Percentiles rank a stretch among this genome's conserved stretches.
phyloP scores from a whole-genome alignment of 2,888 invertebrate genomes.

The Heliconius aoede region DNA sequence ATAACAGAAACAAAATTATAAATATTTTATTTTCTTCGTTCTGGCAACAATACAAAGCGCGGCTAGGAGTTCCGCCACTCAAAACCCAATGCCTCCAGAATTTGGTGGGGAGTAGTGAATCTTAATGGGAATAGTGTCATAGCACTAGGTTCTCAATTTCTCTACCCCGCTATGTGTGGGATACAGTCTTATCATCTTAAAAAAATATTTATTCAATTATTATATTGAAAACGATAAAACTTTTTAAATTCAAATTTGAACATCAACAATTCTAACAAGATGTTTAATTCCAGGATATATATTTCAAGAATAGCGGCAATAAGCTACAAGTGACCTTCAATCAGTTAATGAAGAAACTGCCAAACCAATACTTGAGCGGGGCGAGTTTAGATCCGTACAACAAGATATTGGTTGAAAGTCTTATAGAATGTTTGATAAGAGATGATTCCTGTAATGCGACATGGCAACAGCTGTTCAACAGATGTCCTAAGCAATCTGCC shows the following conservation, averaged over 20 bases:
- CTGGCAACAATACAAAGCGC: no score
- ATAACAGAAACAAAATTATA: no score
- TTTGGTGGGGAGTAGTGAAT: no score
- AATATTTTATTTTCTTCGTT: no score
- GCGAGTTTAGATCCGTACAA: conserved; percentile 74
- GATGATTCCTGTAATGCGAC: conserved; percentile 86
- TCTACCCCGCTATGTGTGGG: no score
- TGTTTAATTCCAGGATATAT: conserved; percentile 69
- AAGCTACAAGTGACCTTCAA: conserved; percentile 84
- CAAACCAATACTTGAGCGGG: conserved; percentile 76
- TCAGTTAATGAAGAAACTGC: conserved; percentile 86
- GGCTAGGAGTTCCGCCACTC: no score
- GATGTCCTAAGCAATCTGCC: conserved; percentile 86
- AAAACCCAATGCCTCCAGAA: no score
- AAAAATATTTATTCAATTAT: no score
- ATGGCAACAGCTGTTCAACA: conserved; percentile 88
- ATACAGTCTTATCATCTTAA: no score
- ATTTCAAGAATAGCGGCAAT: conserved; percentile 74
- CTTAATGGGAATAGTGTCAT: no score
- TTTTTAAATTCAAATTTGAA: not conserved
- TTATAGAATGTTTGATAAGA: conserved; percentile 84
- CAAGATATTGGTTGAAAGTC: conserved; percentile 84
- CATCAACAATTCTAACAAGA: not conserved
- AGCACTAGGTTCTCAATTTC: no score
- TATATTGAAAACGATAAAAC: no score